Conservation (phyloP, 2,888 invertebrate species). For the Furcula furcula region DNA sequence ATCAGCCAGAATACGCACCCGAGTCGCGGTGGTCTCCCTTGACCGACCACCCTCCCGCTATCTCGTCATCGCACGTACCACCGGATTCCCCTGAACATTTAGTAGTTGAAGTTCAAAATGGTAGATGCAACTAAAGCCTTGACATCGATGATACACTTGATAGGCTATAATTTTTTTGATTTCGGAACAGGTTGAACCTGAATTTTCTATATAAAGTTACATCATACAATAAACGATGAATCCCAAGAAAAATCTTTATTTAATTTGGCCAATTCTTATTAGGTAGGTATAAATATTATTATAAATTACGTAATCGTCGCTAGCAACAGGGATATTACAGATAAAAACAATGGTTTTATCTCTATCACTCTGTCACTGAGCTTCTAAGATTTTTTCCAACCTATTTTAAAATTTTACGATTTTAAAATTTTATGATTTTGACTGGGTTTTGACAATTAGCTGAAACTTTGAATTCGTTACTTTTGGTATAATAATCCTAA, state of each 20-base stretch:
- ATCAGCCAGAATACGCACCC: conserved; percentile 36
- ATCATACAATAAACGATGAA: too few species aligned
- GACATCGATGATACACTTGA: too few species aligned
- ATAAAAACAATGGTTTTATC: conserved; percentile 14
- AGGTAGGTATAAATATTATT: too few species aligned
- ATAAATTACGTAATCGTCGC: conserved; percentile 13
- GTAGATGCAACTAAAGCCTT: conserved; percentile 3
- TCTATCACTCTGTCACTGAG: conserved; percentile 15
- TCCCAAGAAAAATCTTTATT: too few species aligned
- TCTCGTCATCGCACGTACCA: conserved; percentile 13
- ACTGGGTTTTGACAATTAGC: too few species aligned
- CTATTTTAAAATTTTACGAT: conserved; percentile 5
- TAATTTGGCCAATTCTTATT: too few species aligned
- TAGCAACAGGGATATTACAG: conserved; percentile 12
- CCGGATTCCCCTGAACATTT: conserved; percentile 13
- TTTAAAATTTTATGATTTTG: too few species aligned
- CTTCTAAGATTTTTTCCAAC: conserved; percentile 5
- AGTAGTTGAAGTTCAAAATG: conserved; percentile 25
- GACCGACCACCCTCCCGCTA: conserved; percentile 17
- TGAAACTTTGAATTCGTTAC: too few species aligned
- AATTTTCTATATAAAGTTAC: too few species aligned
- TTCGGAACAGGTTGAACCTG: conserved; percentile 8
- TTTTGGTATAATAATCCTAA: too few species aligned
- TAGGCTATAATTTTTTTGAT: conserved; percentile 3
- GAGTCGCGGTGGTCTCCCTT: conserved; percentile 13